phyloP scores from a whole-genome alignment of 2,113 vertebrate species.

The Hemicordylus capensis region DNA sequence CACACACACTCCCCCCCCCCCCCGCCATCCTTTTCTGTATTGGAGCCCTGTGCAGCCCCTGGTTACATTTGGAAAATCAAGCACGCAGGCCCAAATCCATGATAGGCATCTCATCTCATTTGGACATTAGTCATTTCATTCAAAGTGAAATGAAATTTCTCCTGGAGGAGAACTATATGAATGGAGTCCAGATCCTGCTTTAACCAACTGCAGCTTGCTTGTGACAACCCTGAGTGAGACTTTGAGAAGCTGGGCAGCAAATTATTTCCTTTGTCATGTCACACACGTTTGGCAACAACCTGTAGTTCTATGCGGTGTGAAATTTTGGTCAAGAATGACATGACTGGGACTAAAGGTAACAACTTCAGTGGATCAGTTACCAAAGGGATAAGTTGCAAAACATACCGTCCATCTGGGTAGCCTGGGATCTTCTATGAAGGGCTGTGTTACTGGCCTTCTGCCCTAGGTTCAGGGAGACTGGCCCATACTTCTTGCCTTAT shows the following conservation, averaged over 20 bases:
- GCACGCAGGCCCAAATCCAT: too few species aligned
- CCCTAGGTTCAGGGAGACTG: not conserved
- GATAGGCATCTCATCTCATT: too few species aligned
- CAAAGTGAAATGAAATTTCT: not conserved
- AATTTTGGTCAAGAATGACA: not conserved
- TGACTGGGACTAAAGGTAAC: not conserved
- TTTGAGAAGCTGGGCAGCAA: not conserved
- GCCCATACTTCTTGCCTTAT: slow-evolving; percentile 2
- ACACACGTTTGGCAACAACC: not conserved
- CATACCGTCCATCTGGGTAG: not conserved
- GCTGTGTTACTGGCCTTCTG: not conserved
- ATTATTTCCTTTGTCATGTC: not conserved
- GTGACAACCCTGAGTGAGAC: not conserved
- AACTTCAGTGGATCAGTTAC: not conserved
- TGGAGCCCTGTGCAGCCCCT: too few species aligned
- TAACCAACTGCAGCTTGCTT: not conserved
- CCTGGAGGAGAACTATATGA: not conserved
- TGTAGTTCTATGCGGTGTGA: not conserved
- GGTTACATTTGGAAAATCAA: too few species aligned
- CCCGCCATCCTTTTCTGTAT: too few species aligned
- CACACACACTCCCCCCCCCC: too few species aligned
- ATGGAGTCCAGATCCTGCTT: not conserved
- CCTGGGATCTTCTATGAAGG: not conserved
- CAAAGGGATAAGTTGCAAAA: not conserved
- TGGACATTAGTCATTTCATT: not conserved